These are phyloP conservation scores for Stenotaenia linearis DNA, from an alignment of 2,888 invertebrate genomes.

Conservation along the genomic window DNA sequence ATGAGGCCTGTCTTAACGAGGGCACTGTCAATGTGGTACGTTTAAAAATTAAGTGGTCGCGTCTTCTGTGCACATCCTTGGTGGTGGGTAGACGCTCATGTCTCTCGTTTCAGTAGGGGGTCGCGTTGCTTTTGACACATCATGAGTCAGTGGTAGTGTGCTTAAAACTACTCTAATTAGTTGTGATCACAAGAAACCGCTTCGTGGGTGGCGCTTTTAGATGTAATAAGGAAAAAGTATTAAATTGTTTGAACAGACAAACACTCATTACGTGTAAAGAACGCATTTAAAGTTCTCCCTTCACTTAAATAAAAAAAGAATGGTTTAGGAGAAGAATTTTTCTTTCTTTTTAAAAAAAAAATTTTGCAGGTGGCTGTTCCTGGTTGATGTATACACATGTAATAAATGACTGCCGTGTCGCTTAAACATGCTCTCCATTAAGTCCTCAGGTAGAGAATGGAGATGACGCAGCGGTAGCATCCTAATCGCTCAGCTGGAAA, in stretches of 20 bases:
- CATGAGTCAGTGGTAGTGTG: slow-evolving; percentile 5
- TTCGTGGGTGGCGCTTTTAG: slow-evolving; percentile 12
- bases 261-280: background rate
- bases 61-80: background rate
- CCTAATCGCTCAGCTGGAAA: background rate
- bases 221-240: slow-evolving; percentile 3
- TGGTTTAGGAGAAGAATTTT: background rate
- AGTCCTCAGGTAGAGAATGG: background rate
- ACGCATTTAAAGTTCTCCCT: background rate
- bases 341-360: background rate
- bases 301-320: background rate
- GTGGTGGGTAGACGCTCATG: background rate
- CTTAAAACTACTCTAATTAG: background rate
- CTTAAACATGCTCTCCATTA: background rate
- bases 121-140: background rate
- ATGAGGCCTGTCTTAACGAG: no score
- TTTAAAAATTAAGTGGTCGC: background rate
- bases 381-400: background rate
- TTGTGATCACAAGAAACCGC: background rate
- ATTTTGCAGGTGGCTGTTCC: background rate
- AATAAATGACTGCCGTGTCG: background rate
- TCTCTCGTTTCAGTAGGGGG: background rate
- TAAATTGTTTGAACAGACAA: background rate
- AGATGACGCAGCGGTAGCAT: slow-evolving; percentile 15
- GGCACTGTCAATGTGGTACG: no score